Base-by-base conservation (phyloP, 2,888 invertebrate genomes). In the Drosophila antonietae region DNA sequence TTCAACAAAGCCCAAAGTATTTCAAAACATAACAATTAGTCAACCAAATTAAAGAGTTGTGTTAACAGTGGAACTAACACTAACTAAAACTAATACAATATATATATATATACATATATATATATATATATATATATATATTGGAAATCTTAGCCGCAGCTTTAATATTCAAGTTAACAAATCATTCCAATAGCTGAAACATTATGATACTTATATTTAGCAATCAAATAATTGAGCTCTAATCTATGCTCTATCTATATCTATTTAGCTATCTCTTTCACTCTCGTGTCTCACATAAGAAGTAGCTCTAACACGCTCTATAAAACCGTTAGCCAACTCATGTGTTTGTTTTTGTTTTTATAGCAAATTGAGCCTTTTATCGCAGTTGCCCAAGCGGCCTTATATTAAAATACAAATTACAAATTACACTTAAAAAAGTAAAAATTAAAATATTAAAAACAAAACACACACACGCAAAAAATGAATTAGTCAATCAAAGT, bases 321-420 rank as follows among this genome's bases (percentile, higher is more conserved):
- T 28, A 28, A 28, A 47, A 14, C n/a, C 49, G 35, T 35, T 49
- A 47, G 46, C 63, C 49, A 52, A 7, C 35, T 56, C 51, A 49
- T 33, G 18, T 51, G 28, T 28, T 28, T 28, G 28, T 28, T 47
- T 62, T 46, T 65, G 6, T 23, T 60, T 60, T 46, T 66, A 9
- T 78, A 80, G 68, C 62, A 56, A 73, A 60, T 77, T 70, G 62
- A 73, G 67, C 64, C 58, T 70, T 73, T 71, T 59, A 67, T 71
- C 81, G 80, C 84, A 86, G 83, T 86, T 83, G 83, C 83, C 83
- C 84, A 73, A 67, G 80, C 87, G 83, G 87, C 82, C 83, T 83
- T 86, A 84, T 61, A 80, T 53, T 49, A 61, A 55, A 55, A 46
- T 60, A 69, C 58, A 63, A 58, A 65, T 44, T 57, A 28, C 6